These are phyloP conservation scores for Leucoraja ocellata DNA, from an alignment of 2,797 vertebrate genomes.

Conservation along the genomic window DNA sequence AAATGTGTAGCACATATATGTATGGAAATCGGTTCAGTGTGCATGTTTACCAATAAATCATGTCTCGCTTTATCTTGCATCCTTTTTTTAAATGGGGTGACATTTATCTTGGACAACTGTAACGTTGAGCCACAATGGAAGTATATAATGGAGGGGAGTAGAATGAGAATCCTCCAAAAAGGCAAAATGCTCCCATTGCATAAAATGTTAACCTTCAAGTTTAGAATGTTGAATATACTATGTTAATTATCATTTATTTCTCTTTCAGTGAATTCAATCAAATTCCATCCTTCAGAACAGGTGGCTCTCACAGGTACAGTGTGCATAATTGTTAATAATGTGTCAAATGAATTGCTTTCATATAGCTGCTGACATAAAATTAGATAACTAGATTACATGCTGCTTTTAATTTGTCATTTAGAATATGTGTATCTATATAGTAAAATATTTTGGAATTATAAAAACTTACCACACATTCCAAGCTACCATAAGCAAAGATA, in stretches of 20 bases:
- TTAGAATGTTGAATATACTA: not conserved
- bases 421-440: not conserved
- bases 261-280: constrained; percentile 91
- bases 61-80: not conserved
- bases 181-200: not conserved
- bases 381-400: not conserved
- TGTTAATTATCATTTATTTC: constrained; percentile 36
- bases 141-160: not conserved
- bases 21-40: not conserved
- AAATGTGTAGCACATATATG: not conserved
- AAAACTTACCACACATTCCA: not conserved
- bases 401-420: not conserved
- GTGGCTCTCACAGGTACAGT: constrained; percentile 85
- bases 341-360: too few relatives aligned
- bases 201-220: not conserved
- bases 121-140: not conserved
- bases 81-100: not conserved
- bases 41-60: not conserved
- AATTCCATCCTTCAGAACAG: constrained; percentile 95
- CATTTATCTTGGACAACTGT: not conserved
- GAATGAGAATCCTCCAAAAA: not conserved
- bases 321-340: constrained; percentile 3
- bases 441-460: not conserved
- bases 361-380: not conserved
- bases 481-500: not conserved